Conservation (phyloP, 2,888 invertebrate species). For the Cephus nigrinus region DNA sequence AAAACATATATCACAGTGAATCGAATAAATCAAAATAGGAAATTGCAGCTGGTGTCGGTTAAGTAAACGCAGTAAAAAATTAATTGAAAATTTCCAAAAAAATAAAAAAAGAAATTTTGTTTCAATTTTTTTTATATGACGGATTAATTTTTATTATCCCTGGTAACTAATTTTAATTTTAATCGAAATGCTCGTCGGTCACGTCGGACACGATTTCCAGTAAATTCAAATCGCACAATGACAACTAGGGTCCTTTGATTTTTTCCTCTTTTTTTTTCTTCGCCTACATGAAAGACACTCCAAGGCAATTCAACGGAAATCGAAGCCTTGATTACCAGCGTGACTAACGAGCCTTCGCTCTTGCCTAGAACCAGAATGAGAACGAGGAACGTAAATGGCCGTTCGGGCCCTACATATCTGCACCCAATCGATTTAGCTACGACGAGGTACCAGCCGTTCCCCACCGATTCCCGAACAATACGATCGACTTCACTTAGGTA, state of each 20-base stretch:
- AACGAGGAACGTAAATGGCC: not conserved
- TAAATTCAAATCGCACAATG: not conserved
- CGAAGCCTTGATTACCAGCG: constrained; percentile 55
- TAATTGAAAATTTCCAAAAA: not conserved
- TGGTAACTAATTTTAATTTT: not conserved
- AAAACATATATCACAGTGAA: not conserved
- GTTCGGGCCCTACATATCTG: constrained; percentile 29
- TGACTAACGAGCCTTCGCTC: constrained; percentile 55
- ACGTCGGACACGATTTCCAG: not conserved
- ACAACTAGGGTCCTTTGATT: not conserved
- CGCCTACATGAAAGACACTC: not conserved
- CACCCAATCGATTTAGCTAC: constrained; percentile 53
- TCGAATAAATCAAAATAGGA: not conserved
- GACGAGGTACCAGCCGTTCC: constrained; percentile 32
- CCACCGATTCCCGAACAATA: constrained; percentile 44
- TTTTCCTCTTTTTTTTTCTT: not conserved
- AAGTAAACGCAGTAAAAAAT: not conserved
- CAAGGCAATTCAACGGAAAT: constrained; percentile 45
- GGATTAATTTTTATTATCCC: not conserved
- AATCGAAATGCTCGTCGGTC: not conserved
- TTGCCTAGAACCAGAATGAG: constrained; percentile 34
- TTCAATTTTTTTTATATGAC: not conserved
- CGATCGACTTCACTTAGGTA: constrained; percentile 58
- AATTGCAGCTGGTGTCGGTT: not conserved
- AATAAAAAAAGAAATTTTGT: not conserved